phyloP scores from a whole-genome alignment of 2,797 vertebrate genomes.

The Dendrocincla fuliginosa region DNA sequence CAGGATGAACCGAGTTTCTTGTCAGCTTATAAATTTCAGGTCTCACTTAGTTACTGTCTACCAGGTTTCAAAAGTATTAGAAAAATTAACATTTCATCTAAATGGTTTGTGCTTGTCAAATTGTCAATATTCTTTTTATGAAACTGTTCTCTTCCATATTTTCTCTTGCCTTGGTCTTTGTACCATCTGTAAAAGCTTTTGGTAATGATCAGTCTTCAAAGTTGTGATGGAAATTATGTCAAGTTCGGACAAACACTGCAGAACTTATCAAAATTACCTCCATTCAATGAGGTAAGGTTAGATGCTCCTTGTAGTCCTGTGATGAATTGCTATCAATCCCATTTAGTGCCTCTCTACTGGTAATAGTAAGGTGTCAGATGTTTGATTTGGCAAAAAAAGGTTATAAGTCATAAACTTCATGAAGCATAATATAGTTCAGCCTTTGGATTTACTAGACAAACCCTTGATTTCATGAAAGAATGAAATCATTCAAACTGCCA shows the following conservation, averaged over 20 bases:
- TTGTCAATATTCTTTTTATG: neutral
- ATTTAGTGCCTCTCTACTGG: neutral
- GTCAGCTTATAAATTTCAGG: neutral
- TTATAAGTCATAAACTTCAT: neutral
- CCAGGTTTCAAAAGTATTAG: neutral
- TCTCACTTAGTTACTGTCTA: neutral
- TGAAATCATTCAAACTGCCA: neutral
- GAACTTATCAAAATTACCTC: neutral
- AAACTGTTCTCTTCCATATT: neutral
- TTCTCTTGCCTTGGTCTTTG: neutral
- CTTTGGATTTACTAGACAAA: neutral
- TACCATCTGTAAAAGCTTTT: neutral
- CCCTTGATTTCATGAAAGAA: neutral
- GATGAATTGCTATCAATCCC: neutral
- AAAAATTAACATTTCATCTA: neutral
- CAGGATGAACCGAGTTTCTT: neutral
- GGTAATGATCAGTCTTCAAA: neutral
- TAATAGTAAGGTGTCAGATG: neutral
- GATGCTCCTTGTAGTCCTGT: neutral
- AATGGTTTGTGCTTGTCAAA: neutral
- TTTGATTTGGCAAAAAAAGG: neutral
- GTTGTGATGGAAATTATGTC: neutral
- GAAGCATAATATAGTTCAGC: neutral
- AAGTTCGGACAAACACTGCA: neutral
- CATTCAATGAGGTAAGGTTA: neutral